Base-by-base conservation (phyloP, 2,797 vertebrate species). In the Chloroceryle inda region DNA sequence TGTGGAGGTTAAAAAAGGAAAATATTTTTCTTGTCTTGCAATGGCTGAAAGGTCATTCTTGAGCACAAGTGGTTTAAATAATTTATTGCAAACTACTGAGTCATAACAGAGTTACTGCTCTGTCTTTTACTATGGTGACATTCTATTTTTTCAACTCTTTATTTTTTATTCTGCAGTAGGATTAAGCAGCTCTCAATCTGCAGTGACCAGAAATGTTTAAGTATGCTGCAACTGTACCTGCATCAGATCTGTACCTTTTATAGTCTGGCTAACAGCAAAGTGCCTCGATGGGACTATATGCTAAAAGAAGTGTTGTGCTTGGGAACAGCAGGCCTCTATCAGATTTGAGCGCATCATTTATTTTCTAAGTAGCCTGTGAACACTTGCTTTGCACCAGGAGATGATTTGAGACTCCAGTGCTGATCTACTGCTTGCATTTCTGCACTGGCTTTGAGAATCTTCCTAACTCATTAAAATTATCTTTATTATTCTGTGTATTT, bases 31-130 rank as follows among this genome's bases (percentile, higher is more conserved):
- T 96, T 97, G 94, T 90, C 95, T 94, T 78, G 84, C 9, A 23
- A 85, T 88, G 62, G 72, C 92, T 95, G 82, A 95, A 96, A 97
- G 96, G 95, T 96, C 97, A 96, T 95, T 96, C 89, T 89, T 96
- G 92, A 90, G 94, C 90, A 85, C 83, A 96, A 96, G 89, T 91
- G 83, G 94, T 97, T 98, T 96, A 96, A 98, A 97, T 96, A 95
- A 91, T 97, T 97, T 97, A 97, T 95, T 1, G 52, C 94, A 90
- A 88, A 83, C 92, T 92, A 94, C 92, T 95, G 83, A 93, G 61
- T 74, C 74, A 79, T 95, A 94, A 86, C 68, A 89, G 77, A 94
- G 55, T 92, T 92, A 90, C 63, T 88, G 81, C 76, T 77, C 73
- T 83, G 62, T 83, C 91, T 97, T 93, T 82, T 90, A 56, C 81